These are phyloP conservation scores for Merluccius polli DNA, from an alignment of 2,797 vertebrate genomes.

Conservation along the genomic window DNA sequence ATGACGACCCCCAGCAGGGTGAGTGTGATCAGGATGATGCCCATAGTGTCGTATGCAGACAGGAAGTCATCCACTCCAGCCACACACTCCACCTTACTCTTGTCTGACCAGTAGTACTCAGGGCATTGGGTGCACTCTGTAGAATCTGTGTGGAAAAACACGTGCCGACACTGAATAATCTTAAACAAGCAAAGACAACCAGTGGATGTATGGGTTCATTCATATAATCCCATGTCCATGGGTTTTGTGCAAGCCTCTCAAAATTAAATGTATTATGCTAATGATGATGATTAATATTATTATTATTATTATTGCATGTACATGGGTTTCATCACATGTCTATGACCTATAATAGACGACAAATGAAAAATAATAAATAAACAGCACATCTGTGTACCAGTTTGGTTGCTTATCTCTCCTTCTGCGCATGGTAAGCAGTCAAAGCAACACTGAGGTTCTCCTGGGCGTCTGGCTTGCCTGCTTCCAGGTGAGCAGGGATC, in stretches of 20 bases:
- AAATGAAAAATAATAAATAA: not conserved
- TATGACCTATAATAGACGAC: not conserved
- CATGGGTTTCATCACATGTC: not conserved
- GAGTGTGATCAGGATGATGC: conserved; percentile 63
- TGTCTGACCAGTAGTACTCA: conserved; percentile 67
- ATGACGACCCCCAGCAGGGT: conserved; percentile 61
- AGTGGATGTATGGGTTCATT: not conserved
- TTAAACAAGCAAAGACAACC: not conserved
- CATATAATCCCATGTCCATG: not conserved
- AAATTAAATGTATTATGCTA: not conserved
- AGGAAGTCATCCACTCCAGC: conserved; percentile 68
- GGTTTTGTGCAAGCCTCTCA: not conserved
- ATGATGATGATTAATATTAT: not conserved
- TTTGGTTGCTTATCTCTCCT: conserved; percentile 70
- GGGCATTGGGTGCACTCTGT: conserved; percentile 69
- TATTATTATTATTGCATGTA: not conserved
- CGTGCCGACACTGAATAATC: not conserved
- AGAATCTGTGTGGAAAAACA: conserved; percentile 53
- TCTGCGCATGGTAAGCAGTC: conserved; percentile 75
- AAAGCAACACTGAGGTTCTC: conserved; percentile 70
- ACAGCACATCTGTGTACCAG: conserved; percentile 46
- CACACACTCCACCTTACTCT: conserved; percentile 61
- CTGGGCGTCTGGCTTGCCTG: conserved; percentile 55
- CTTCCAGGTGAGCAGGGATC: conserved; percentile 64
- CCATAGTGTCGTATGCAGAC: conserved; percentile 69